Evolutionary conservation across 2,113 vertebrate species (phyloP).

Genomic region (Oophaga pumilio): DNA sequence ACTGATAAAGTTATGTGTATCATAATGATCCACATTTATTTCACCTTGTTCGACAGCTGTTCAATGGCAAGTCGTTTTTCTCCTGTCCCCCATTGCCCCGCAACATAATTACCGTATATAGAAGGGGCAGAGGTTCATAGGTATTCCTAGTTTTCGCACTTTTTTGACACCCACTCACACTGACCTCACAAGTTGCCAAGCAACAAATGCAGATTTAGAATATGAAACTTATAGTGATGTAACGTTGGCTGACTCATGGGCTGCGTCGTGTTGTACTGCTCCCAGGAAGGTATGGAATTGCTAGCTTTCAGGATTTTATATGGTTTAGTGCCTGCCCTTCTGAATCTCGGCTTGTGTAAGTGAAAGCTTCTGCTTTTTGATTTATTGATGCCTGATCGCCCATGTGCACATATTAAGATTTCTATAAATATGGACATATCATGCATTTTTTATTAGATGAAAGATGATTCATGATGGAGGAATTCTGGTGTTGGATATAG

Average conservation of each 20-base stretch:
- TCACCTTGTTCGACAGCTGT: not conserved
- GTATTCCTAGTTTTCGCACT: not conserved
- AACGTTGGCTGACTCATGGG: slow-evolving; percentile 5
- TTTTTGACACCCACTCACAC: slow-evolving; percentile 32
- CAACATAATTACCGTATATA: not conserved
- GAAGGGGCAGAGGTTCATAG: slow-evolving; percentile 11
- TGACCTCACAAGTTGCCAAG: slow-evolving; percentile 30
- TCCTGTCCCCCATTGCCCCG: not conserved
- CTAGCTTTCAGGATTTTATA: not conserved
- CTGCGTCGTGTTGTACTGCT: not conserved
- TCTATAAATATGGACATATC: not conserved
- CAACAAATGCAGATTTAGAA: slow-evolving; percentile 39
- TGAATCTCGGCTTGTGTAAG: not conserved
- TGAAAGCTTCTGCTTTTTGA: not conserved
- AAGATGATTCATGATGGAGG: no score
- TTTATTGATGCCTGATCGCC: not conserved
- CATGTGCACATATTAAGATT: not conserved
- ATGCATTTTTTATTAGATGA: not conserved
- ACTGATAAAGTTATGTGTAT: not conserved
- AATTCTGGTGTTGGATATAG: no score
- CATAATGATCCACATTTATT: not conserved
- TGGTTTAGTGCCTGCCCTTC: not conserved
- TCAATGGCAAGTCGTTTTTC: not conserved
- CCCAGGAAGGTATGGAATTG: not conserved
- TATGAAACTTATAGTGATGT: slow-evolving; percentile 5